Conservation (phyloP, 1,140 invertebrate genomes). For the Watersipora subatra region DNA sequence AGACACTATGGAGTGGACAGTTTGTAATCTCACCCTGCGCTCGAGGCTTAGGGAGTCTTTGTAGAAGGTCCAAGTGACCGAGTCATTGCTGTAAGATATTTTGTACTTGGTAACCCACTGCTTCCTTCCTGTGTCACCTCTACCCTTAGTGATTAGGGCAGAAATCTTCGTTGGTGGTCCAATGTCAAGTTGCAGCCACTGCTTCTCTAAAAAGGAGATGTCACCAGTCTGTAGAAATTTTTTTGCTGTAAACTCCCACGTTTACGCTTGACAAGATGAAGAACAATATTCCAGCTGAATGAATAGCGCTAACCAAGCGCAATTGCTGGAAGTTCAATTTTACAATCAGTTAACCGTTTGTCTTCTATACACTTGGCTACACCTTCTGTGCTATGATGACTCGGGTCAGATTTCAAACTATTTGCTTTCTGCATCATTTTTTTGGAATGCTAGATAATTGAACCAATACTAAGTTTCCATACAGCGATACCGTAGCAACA, state of each 20-base stretch:
- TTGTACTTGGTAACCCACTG: conserved; percentile 48
- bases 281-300: not conserved
- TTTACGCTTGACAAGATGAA: no score
- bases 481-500: no score
- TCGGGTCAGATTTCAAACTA: no score
- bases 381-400: no score
- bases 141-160: conserved; percentile 46
- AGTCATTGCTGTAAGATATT: conserved; percentile 48
- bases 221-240: not conserved
- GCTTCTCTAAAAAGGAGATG: conserved; percentile 36
- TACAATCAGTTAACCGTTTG: no score
- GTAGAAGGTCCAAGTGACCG: conserved; percentile 46
- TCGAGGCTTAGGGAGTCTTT: conserved; percentile 47
- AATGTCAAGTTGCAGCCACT: conserved; percentile 49
- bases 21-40: conserved; percentile 48
- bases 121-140: conserved; percentile 43
- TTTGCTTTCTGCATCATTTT: no score
- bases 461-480: no score
- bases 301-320: conserved; percentile 1
- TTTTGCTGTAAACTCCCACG: no score
- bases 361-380: no score
- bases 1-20: no score
- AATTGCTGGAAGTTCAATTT: conserved; percentile 1
- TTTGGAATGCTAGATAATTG: no score
- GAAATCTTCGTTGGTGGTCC: conserved; percentile 47